Conservation (phyloP, 2,797 vertebrate species). For the Sebastes ruberrimus region DNA sequence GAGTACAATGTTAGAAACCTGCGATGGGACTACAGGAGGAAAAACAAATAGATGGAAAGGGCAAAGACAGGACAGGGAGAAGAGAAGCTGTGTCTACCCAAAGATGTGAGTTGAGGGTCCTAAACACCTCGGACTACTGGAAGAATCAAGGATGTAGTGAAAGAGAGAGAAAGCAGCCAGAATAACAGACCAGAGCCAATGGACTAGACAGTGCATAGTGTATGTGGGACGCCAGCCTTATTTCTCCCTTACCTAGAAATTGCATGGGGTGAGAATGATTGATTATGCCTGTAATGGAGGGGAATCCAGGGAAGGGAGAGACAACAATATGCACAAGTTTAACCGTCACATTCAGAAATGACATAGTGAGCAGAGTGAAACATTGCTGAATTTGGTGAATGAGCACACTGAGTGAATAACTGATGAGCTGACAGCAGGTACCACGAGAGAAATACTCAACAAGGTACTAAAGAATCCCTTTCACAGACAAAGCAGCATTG, state of each 20-base stretch:
- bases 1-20: conserved; percentile 59
- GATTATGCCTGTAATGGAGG: conserved; percentile 94
- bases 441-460: neutral
- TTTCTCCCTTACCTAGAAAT: conserved; percentile 97
- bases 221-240: conserved; percentile 54
- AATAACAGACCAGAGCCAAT: conserved; percentile 46
- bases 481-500: conserved; percentile 8
- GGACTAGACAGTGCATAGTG: conserved; percentile 32
- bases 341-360: conserved; percentile 47
- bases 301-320: conserved; percentile 77
- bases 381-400: conserved; percentile 17
- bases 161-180: conserved; percentile 45
- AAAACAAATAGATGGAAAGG: conserved; percentile 6
- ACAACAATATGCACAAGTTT: conserved; percentile 75
- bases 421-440: neutral
- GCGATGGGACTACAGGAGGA: conserved; percentile 20
- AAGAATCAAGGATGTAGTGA: conserved; percentile 33
- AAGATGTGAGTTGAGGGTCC: conserved; percentile 21
- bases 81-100: conserved; percentile 5
- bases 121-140: conserved; percentile 30
- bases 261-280: conserved; percentile 94
- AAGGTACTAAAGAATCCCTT: neutral
- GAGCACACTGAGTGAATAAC: neutral
- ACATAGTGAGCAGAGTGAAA: conserved; percentile 31
- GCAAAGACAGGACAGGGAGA: neutral